phyloP scores from a whole-genome alignment of 1,140 invertebrate species.

The Meteorus sp. region DNA sequence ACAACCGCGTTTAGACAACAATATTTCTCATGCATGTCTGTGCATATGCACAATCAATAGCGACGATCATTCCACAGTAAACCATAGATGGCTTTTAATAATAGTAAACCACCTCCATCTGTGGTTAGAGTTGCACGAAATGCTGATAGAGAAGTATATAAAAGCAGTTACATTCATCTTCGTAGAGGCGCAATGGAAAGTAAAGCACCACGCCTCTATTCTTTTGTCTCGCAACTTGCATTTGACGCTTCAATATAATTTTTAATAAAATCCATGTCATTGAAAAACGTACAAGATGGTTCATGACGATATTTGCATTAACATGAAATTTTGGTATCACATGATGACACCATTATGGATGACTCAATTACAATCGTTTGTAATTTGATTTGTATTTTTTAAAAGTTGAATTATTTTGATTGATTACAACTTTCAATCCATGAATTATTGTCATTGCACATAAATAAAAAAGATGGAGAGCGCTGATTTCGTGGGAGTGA shows the following conservation, averaged over 20 bases:
- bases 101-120: slow-evolving; percentile 24
- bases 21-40: background rate
- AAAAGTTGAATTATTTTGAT: too few species aligned
- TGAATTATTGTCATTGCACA: too few species aligned
- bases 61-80: slow-evolving; percentile 24
- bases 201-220: slow-evolving; percentile 47
- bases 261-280: slow-evolving; percentile 6
- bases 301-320: too few species aligned
- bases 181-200: slow-evolving; percentile 26
- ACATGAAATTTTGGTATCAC: too few species aligned
- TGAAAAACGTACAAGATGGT: slow-evolving; percentile 10
- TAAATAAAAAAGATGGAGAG: too few species aligned
- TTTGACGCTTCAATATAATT: slow-evolving; percentile 33
- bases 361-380: too few species aligned
- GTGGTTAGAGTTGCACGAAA: slow-evolving; percentile 9
- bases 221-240: slow-evolving; percentile 42
- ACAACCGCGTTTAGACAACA: slow-evolving; percentile 5
- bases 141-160: slow-evolving; percentile 33
- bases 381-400: too few species aligned
- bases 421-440: too few species aligned
- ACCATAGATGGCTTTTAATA: slow-evolving; percentile 26
- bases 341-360: too few species aligned
- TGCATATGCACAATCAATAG: slow-evolving; percentile 33
- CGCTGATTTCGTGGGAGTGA: too few species aligned
- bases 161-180: slow-evolving; percentile 46